Base-by-base conservation (phyloP, 1,140 invertebrate species). In the Drosophila takahashii region DNA sequence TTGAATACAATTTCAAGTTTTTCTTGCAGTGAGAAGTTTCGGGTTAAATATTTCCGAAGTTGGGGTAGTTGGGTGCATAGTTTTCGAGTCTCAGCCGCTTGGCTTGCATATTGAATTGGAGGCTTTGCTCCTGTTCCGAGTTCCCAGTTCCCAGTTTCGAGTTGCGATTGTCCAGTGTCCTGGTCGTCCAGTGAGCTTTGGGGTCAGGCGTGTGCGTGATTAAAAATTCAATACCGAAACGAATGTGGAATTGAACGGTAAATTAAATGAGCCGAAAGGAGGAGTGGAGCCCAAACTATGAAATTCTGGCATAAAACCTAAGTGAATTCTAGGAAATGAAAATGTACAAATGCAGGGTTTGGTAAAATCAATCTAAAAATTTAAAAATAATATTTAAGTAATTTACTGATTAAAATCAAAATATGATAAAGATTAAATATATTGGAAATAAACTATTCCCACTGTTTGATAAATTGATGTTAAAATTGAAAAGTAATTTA, bases 181-280 rank as follows among this genome's bases (percentile, higher is more conserved):
- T 58, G 27, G 8, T 7, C 9, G 29, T 32, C 44, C 34, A 39
- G 47, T 15, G 75, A 39, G 56, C 53, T 62, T 45, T 61, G 83
- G 67, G 84, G 65, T 81, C 72, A 74, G 54, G 65, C 67, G 76
- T 79, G 79, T 67, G 71, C 79, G 64, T 89, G 79, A 89, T 89
- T 89, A 89, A 89, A 89, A 89, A 89, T 89, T 89, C 84, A 89
- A 89, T 78, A 84, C 79, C 84, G 69, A 89, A 89, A 89, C 84
- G 84, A 89, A 84, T 89, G 67, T 72, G 64, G 84, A 89, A 89
- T 89, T 89, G 84, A 89, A 89, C 79, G 72, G 67, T 64, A 83
- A 87, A 87, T 83, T 87, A 79, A 87, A 81, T 74, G 76, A 83
- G 76, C 53, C 62, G 41, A 70, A 48, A 50, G 69, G 54, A 37